phyloP scores from a whole-genome alignment of 2,797 vertebrate genomes.

The Tragelaphus eurycerus region DNA sequence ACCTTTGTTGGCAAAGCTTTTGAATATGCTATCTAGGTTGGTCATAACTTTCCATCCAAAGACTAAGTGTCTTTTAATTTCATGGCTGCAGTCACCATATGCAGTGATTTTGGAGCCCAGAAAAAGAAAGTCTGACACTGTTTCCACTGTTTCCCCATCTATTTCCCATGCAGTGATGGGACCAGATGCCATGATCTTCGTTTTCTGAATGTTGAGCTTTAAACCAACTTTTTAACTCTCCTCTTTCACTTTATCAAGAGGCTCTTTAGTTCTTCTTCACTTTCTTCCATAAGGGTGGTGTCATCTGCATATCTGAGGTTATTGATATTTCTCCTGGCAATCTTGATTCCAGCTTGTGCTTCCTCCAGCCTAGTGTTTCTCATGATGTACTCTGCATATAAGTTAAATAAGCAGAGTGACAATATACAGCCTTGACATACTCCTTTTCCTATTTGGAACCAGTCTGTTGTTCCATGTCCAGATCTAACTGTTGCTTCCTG shows the following conservation, averaged over 20 bases:
- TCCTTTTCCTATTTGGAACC: neutral
- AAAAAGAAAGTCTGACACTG: neutral
- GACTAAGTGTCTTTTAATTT: neutral
- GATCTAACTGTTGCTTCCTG: neutral
- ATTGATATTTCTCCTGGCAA: neutral
- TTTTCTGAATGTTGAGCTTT: neutral
- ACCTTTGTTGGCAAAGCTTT: neutral
- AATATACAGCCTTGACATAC: neutral
- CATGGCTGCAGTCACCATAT: neutral
- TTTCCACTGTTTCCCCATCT: neutral
- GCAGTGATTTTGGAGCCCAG: neutral
- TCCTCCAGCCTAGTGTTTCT: neutral
- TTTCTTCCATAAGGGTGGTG: neutral
- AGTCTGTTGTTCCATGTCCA: neutral
- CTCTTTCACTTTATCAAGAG: too few relatives aligned
- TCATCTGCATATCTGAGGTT: neutral
- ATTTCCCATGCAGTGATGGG: neutral
- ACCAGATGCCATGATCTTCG: neutral
- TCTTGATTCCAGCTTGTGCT: neutral
- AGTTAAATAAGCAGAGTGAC: neutral
- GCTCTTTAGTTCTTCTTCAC: neutral
- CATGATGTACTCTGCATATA: neutral
- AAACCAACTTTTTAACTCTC: neutral
- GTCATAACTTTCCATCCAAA: neutral
- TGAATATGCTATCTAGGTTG: neutral